A percentile compares a stretch with the other conserved stretches of the same genome.
These are phyloP conservation scores for Elgaria multicarinata DNA, from an alignment of 2,113 vertebrate species.

Conservation along the genomic window DNA sequence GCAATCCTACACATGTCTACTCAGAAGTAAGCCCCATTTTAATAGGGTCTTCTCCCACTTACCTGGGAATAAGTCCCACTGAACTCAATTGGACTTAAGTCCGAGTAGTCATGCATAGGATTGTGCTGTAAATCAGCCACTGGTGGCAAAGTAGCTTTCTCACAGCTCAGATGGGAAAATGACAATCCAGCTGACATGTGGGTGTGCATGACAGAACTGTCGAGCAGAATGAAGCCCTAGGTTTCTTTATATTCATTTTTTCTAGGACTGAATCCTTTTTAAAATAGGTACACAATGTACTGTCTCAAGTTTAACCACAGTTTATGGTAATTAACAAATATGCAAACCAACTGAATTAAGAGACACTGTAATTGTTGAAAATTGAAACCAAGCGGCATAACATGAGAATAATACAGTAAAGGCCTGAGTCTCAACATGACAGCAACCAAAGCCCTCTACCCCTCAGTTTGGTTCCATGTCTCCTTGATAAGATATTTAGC, in stretches of 20 bases:
- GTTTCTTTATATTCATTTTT: slow-evolving; percentile 14
- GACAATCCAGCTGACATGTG: slow-evolving; percentile 38
- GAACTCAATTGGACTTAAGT: not conserved
- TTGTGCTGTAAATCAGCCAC: not conserved
- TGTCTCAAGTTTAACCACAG: slow-evolving; percentile 32
- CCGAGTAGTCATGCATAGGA: not conserved
- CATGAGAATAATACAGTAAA: not conserved
- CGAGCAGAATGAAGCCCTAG: slow-evolving; percentile 24
- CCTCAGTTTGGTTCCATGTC: not conserved
- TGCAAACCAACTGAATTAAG: slow-evolving; percentile 14
- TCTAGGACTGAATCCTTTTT: slow-evolving; percentile 5
- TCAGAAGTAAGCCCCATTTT: too few relatives aligned
- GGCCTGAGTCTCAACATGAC: not conserved
- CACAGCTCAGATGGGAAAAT: slow-evolving; percentile 38
- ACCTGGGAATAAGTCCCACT: not conserved
- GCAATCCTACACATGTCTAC: too few relatives aligned
- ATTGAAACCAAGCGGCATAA: not conserved
- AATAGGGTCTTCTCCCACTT: not conserved
- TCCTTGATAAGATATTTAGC: not conserved
- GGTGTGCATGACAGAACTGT: slow-evolving; percentile 28
- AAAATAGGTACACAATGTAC: slow-evolving; percentile 37
- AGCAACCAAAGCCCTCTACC: not conserved
- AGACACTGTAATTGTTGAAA: not conserved
- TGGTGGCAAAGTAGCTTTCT: not conserved
- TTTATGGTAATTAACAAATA: slow-evolving; percentile 25